These are phyloP conservation scores for Phoenoteleia sp. DNA, from an alignment of 2,888 invertebrate species.

Conservation along the genomic window DNA sequence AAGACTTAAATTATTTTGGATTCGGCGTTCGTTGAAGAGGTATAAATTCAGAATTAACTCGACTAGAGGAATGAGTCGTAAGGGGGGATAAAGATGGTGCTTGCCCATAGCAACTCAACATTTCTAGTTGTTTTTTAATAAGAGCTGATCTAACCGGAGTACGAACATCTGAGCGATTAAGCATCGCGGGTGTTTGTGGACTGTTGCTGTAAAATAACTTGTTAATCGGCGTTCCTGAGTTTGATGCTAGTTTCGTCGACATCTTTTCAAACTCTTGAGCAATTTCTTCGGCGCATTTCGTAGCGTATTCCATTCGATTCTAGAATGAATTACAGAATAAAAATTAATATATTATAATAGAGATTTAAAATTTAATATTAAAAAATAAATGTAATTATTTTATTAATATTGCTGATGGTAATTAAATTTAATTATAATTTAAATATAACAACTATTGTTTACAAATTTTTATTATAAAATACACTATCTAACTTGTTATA, in stretches of 20 bases:
- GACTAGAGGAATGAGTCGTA: slow-evolving; percentile 86
- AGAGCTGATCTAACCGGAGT: slow-evolving; percentile 71
- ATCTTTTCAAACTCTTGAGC: slow-evolving; percentile 79
- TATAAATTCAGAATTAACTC: slow-evolving; percentile 80
- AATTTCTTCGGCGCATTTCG: slow-evolving; percentile 78
- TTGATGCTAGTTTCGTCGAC: slow-evolving; percentile 55
- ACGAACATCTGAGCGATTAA: slow-evolving; percentile 35
- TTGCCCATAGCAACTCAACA: slow-evolving; percentile 88
- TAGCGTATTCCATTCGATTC: slow-evolving; percentile 77
- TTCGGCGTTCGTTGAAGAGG: slow-evolving; percentile 72
- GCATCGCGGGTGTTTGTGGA: slow-evolving; percentile 55
- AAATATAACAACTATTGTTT: too few species aligned
- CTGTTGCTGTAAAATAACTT: slow-evolving; percentile 56
- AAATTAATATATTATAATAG: too few species aligned
- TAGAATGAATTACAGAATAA: slow-evolving; percentile 56
- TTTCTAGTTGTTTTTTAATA: slow-evolving; percentile 86
- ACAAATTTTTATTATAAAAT: too few species aligned
- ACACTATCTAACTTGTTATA: too few species aligned
- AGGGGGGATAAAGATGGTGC: slow-evolving; percentile 88
- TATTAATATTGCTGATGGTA: too few species aligned
- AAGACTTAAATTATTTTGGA: slow-evolving; percentile 40
- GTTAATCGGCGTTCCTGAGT: slow-evolving; percentile 62
- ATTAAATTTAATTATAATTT: too few species aligned
- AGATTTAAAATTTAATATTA: too few species aligned
- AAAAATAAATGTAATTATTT: too few species aligned